Percentiles rank a stretch among this genome's conserved stretches.
These are phyloP conservation scores for Gasterosteus aculeatus DNA, from an alignment of 2,113 vertebrate genomes.

Conservation along the genomic window DNA sequence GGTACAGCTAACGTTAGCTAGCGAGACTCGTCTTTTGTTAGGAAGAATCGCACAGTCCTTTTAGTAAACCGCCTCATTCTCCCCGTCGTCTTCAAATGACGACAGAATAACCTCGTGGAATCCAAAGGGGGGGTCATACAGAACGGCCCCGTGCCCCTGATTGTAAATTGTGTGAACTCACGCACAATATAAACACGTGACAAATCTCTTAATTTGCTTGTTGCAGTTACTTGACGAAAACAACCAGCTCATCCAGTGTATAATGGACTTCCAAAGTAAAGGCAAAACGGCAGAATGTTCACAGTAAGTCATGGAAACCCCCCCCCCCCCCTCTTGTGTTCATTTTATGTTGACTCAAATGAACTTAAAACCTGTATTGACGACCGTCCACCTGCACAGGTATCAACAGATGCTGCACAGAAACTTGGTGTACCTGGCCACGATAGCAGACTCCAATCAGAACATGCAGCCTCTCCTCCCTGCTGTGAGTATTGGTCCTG, in stretches of 20 bases:
- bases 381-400: constrained; percentile 76
- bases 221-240: constrained; percentile 99
- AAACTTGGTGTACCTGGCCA: constrained; percentile 97
- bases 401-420: constrained; percentile 99
- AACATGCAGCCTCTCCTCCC: constrained; percentile 98
- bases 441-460: constrained; percentile 99
- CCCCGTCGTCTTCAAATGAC: constrained; percentile 5
- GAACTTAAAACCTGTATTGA: not conserved
- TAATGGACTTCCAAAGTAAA: constrained; percentile 99
- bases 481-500: constrained; percentile 88
- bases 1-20: constrained; percentile 51
- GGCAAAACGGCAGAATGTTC: constrained; percentile 98
- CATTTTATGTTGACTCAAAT: not conserved
- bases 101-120: not conserved
- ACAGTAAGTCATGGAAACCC: constrained; percentile 86
- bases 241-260: constrained; percentile 99
- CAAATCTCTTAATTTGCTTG: constrained; percentile 22
- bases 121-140: rapidly evolving
- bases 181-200: not conserved
- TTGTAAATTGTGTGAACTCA: not conserved
- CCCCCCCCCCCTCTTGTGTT: not conserved
- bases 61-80: constrained; percentile 21
- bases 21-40: constrained; percentile 75
- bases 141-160: not conserved
- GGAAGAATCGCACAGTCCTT: constrained; percentile 60